Base-by-base conservation (phyloP, 2,888 invertebrate species). In the Iphiclides podalirius region DNA sequence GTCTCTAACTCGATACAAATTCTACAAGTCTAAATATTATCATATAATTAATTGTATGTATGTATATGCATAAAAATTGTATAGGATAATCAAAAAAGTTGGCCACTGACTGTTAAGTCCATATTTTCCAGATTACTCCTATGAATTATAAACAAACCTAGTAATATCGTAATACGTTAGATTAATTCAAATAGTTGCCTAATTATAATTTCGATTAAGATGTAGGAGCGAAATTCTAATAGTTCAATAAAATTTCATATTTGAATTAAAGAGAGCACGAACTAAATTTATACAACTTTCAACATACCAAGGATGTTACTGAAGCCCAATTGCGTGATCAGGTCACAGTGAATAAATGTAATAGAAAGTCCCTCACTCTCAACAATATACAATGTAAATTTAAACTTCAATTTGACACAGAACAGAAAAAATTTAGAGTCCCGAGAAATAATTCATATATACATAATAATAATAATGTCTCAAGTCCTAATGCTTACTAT, bases 251-350 rank as follows among this genome's bases (percentile, higher is more conserved):
- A 65, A 66, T 63, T 67, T 66, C 56, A 72, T 61, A 66, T 69
- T 77, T 71, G 70, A 64, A 69, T 75, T 72, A 71, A 60, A 79
- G 84, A 85, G 80, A 66, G 63, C 64, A 56, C 79, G 61, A 75
- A 71, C 75, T 78, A 79, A 79, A 75, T 84, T 83, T 84, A 75
- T 82, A 85, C 82, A 84, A 83, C 79, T 81, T 78, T 73, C 67
- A 57, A 78, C 75, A 75, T 77, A 79, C 71, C n/a, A 73, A 75
- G 58, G 56, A 70, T 66, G 66, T 63, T 60, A 58, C 66, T 65
- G 59, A 77, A 66, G 70, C 47, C 52, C 53, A 65, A 67, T 72
- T n/a, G n/a, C n/a, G 71, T 68, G 79, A 67, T 72, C 72, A 77
- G 78, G 73, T 76, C 75, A 72, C 73, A 81, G 74, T 74, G 73